These are phyloP conservation scores for Lysiphlebus fabarum DNA, from an alignment of 1,140 invertebrate species.

Conservation along the genomic window DNA sequence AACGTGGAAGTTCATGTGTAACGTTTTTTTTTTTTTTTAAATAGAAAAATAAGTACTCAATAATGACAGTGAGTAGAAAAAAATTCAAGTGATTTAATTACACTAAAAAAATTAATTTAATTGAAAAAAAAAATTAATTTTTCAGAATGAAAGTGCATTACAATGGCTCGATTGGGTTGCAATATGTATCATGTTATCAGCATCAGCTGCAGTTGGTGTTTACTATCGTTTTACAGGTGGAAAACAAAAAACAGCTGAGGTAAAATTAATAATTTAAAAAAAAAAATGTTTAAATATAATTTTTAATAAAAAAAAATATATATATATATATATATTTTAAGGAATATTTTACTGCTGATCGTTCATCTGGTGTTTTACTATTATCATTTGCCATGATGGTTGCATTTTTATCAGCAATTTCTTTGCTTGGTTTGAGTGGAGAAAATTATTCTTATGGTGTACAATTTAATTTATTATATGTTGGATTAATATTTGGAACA, in stretches of 20 bases:
- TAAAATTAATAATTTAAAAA: too few species aligned
- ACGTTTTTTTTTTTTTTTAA: too few species aligned
- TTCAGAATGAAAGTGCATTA: too few species aligned
- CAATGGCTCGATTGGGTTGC: constrained; percentile 44
- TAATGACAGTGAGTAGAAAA: too few species aligned
- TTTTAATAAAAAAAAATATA: too few species aligned
- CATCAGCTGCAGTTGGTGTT: constrained; percentile 65
- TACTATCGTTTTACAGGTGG: constrained; percentile 84
- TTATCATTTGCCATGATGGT: constrained; percentile 88
- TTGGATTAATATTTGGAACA: constrained; percentile 73
- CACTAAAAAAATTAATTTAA: too few species aligned
- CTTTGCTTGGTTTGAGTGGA: constrained; percentile 80
- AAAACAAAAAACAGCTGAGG: constrained; percentile 78
- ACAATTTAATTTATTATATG: constrained; percentile 74
- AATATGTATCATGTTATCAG: constrained; percentile 37
- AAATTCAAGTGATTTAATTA: too few species aligned
- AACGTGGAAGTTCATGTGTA: too few species aligned
- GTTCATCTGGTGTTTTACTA: constrained; percentile 72
- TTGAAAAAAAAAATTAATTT: too few species aligned
- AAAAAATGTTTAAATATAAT: too few species aligned
- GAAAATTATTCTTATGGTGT: constrained; percentile 82
- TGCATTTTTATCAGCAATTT: constrained; percentile 92
- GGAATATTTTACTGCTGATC: constrained; percentile 81
- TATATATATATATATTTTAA: constrained; percentile 41
- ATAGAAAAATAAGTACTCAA: too few species aligned